A percentile compares a stretch with the other conserved stretches of the same genome.
phyloP scores from a whole-genome alignment of 2,113 vertebrate genomes.

The Nasalis larvatus region DNA sequence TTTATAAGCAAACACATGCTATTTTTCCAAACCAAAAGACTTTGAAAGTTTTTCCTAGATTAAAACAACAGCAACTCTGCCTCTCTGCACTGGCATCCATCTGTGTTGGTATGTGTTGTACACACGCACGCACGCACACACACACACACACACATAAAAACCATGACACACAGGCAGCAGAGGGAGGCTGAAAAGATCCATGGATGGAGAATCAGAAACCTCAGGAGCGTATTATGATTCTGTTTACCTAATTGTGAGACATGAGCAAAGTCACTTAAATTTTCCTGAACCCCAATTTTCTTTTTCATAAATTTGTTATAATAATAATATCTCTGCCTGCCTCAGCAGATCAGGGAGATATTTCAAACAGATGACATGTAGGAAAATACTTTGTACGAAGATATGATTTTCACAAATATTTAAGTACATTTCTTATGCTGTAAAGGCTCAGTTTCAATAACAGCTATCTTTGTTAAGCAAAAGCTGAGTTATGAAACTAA shows the following conservation, averaged over 20 bases:
- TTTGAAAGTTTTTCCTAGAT: slow-evolving; percentile 19
- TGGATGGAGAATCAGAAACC: neutral
- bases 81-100: neutral
- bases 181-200: neutral
- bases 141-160: neutral
- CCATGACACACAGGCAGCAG: neutral
- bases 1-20: neutral
- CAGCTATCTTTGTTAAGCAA: slow-evolving; percentile 76
- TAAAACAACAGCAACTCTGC: neutral
- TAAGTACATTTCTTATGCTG: slow-evolving; percentile 60
- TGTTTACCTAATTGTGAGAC: neutral
- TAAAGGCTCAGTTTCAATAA: slow-evolving; percentile 63
- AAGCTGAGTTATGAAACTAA: slow-evolving; percentile 85
- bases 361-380: slow-evolving; percentile 16
- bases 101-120: neutral
- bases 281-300: slow-evolving; percentile 13
- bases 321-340: neutral
- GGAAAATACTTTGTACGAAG: slow-evolving; percentile 58
- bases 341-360: neutral
- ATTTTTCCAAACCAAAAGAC: slow-evolving; percentile 27
- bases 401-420: slow-evolving; percentile 57
- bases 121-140: no score
- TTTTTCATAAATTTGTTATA: neutral
- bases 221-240: neutral
- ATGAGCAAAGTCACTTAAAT: neutral